Percentiles rank a stretch among this genome's conserved stretches.
Evolutionary conservation across 1,140 invertebrate genomes (phyloP).

Genomic region (Mylabris phalerata): DNA sequence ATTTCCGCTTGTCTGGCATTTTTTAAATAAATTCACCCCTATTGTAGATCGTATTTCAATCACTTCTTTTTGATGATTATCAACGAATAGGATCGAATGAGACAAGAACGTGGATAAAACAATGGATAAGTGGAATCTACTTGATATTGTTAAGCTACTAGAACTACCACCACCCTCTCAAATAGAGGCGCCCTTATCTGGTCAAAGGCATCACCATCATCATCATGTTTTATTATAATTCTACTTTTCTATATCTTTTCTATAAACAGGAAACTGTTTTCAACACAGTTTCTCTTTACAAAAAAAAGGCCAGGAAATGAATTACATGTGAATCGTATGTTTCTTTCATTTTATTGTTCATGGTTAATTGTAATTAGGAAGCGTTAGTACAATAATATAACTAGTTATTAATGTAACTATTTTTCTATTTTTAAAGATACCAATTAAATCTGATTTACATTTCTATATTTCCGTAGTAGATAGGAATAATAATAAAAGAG

Average conservation of each 20-base stretch:
- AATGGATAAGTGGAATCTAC: slow-evolving; percentile 6
- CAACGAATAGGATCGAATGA: slow-evolving; percentile 7
- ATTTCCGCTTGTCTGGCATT: slow-evolving; percentile 8
- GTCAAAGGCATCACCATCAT: slow-evolving; percentile 2
- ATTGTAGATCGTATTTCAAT: slow-evolving; percentile 17
- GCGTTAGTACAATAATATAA: slow-evolving; percentile 16
- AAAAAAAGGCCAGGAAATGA: slow-evolving; percentile 10
- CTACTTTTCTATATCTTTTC: slow-evolving; percentile 1
- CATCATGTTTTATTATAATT: slow-evolving; percentile 2
- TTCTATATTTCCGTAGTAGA: slow-evolving; percentile 7
- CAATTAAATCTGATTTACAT: slow-evolving; percentile 20
- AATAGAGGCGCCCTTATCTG: slow-evolving; percentile 16
- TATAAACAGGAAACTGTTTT: slow-evolving; percentile 15
- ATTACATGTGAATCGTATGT: slow-evolving; percentile 18
- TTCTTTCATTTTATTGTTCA: slow-evolving; percentile 21
- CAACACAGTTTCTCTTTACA: slow-evolving; percentile 4
- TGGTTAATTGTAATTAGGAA: slow-evolving; percentile 16
- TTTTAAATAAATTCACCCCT: slow-evolving; percentile 16
- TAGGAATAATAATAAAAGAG: no score
- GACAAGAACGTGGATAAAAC: slow-evolving; percentile 15
- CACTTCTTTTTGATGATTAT: slow-evolving; percentile 7
- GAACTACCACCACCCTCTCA: neutral
- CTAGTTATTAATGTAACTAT: neutral
- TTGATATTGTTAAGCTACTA: neutral
- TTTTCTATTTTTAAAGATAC: slow-evolving; percentile 5